Evolutionary conservation across 2,888 invertebrate genomes (phyloP).

Genomic region (Athalia circularis): DNA sequence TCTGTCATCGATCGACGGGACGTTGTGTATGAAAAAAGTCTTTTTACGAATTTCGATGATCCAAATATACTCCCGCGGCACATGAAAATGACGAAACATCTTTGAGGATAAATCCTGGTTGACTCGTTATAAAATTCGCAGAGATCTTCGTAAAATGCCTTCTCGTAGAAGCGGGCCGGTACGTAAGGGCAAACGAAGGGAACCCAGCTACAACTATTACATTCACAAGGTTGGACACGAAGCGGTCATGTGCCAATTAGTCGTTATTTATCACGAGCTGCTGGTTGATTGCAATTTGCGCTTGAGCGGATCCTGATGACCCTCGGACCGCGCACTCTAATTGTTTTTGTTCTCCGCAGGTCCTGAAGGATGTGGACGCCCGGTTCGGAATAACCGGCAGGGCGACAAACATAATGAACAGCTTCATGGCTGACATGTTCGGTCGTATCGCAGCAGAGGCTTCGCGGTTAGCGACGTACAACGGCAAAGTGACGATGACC

Average conservation of each 20-base stretch:
- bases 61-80: too few species aligned
- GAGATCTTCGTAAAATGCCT: too few species aligned
- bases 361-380: slow-evolving; percentile 7
- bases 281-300: neutral
- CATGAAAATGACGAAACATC: too few species aligned
- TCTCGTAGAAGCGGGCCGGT: too few species aligned
- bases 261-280: neutral
- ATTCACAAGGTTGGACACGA: slow-evolving; percentile 28
- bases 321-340: neutral
- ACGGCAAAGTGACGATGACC: slow-evolving; percentile 29
- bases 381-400: neutral
- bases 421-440: slow-evolving; percentile 38
- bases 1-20: too few species aligned
- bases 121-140: neutral
- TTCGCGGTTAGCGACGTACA: slow-evolving; percentile 19
- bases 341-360: neutral
- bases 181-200: slow-evolving; percentile 19
- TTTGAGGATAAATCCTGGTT: neutral
- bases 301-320: neutral
- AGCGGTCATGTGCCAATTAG: neutral
- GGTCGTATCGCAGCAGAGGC: slow-evolving; percentile 28
- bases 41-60: too few species aligned
- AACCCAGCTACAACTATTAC: slow-evolving; percentile 8
- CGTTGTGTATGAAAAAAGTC: too few species aligned
- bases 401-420: slow-evolving; percentile 36